Evolutionary conservation across 2,797 vertebrate genomes (phyloP).

Genomic region (Ctenopoma kingsleyae): DNA sequence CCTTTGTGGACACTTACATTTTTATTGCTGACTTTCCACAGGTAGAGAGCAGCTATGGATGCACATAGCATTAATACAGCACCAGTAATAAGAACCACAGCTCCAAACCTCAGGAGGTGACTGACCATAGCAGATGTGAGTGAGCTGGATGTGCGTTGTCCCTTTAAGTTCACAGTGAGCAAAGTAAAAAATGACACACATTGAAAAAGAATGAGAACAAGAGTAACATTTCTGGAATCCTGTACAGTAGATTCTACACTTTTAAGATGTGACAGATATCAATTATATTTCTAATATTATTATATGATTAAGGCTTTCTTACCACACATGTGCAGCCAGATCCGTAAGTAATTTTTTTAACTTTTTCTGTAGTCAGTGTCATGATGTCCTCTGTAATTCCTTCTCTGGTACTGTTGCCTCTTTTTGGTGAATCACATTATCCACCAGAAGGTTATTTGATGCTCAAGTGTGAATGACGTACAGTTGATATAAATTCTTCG

Average conservation of each 20-base stretch:
- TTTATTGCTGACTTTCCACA: slow-evolving; percentile 90
- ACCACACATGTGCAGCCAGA: slow-evolving; percentile 86
- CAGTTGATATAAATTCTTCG: slow-evolving; percentile 63
- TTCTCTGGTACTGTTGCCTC: slow-evolving; percentile 41
- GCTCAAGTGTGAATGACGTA: slow-evolving; percentile 73
- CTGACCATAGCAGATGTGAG: slow-evolving; percentile 36
- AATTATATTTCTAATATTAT: slow-evolving; percentile 42
- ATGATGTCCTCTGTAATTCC: slow-evolving; percentile 67
- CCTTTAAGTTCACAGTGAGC: slow-evolving; percentile 74
- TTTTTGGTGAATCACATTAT: slow-evolving; percentile 50
- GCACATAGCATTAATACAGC: slow-evolving; percentile 89
- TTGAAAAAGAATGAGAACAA: neutral
- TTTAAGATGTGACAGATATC: slow-evolving; percentile 27
- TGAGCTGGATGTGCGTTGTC: slow-evolving; percentile 73
- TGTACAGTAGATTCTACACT: neutral
- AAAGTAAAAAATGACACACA: slow-evolving; percentile 34
- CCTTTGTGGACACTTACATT: slow-evolving; percentile 85
- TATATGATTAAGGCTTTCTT: slow-evolving; percentile 69
- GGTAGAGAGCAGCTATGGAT: slow-evolving; percentile 90
- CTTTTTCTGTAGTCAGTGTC: slow-evolving; percentile 84
- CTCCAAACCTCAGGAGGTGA: slow-evolving; percentile 86
- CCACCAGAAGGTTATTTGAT: slow-evolving; percentile 42
- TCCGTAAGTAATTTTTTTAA: slow-evolving; percentile 83
- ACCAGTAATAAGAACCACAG: slow-evolving; percentile 83
- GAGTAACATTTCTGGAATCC: slow-evolving; percentile 11